Evolutionary conservation across 2,113 vertebrate species (phyloP), one percentile per base, ranked within the genome.

Genomic region (Setophaga petechia): DNA sequence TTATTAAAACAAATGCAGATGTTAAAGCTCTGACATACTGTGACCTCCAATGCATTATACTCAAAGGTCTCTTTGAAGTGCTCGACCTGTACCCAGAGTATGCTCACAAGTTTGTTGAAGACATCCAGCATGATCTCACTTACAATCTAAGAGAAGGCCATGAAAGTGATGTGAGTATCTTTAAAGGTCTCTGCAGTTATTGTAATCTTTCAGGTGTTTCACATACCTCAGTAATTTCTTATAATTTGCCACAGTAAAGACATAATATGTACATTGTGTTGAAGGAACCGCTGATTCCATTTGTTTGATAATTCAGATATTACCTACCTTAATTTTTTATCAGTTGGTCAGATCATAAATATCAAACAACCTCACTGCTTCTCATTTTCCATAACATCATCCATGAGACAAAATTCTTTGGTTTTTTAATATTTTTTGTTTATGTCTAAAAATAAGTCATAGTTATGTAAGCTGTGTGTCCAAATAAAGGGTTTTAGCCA

Each of bases 21-120:
- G 99, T 99, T 90, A 99, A 99, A 97, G 99, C 99, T 55, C 97
- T 99, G 90, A 99, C 99, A 6, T 99, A 99, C 97, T 99, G 99
- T 90, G 99, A 99, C 96, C 99, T 99, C 90, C 99, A 99, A 91
- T 99, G 99, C 58, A 98, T 99, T 93, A 99, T 99, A 93, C 98
- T 99, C 87, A 98, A 98, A 98, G 99, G 99, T 30, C 98, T 99
- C 80, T 99, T 99, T 69, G 99, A 99, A 97, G 99, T 99, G 78
- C 95, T 99, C 7, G 99, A 99, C 96, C 98, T 99, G 82, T 99
- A 99, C 94, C 99, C 99, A 22, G 99, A 99, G 79, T 99, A 99
- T 41, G 98, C 99, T 76, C 98, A 98, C 81, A 98, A 98, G 89
- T 99, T 99, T 21, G 98, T 99, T 63, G 99, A 99, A 96, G 99